Evolutionary conservation across 2,888 invertebrate genomes (phyloP), one percentile per base, ranked within the genome.

Genomic region (Caenorhabditis sp.): DNA sequence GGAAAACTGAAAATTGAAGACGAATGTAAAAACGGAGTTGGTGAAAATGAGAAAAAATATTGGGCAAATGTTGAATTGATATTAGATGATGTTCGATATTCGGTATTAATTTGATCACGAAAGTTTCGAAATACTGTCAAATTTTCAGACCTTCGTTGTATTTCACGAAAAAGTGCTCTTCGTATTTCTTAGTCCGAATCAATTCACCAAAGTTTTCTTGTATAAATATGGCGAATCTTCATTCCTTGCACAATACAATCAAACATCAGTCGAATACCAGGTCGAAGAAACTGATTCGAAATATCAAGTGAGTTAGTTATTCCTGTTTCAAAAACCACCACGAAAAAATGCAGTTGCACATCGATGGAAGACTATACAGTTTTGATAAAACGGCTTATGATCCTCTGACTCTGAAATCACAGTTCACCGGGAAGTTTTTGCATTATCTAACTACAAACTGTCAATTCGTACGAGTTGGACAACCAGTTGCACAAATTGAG

Each of bases 401-500:
- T 57, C 59, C 61, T 7, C 36, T 25, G 1, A 49, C 65, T 20
- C 25, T 73, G 21, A 50, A 64, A 57, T 68, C 68, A n/a, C 68
- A 65, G n/a, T 73, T 68, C 23, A 69, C 73, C 52, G 73, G 73
- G 50, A 73, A 69, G 27, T 73, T 73, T 31, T n/a, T 73, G 20
- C 64, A 56, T 26, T 61, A 50, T 26, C n/a, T 25, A 27, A 20
- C 21, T 23, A n/a, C 10, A 25, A 59, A 59, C 49, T 68, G 68
- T 7, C 67, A 67, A 49, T 67, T 63, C 25, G 23, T 73, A 20
- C 36, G 68, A 59, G 59, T 67, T 23, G 73, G 73, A 10, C 58
- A 68, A 25, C 68, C 68, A 0, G 65, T 64, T 57, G 73, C 73
- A n/a, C 68, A 68, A 20, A 59, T 73, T 52, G 73, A 73, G 49